Conservation (phyloP, 2,888 invertebrate species). For the Stictocephala bisonia region DNA sequence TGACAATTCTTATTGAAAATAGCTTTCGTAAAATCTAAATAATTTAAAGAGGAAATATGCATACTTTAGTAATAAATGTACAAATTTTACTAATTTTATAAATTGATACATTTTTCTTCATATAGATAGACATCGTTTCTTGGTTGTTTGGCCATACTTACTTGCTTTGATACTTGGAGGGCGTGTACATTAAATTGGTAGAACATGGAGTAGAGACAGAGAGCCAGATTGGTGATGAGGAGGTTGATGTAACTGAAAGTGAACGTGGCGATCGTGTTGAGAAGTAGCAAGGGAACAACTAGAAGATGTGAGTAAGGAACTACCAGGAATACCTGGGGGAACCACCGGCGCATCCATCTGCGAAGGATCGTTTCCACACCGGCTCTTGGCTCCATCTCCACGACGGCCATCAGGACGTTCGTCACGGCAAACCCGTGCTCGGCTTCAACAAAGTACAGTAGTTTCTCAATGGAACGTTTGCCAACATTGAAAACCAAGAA, state of each 20-base stretch:
- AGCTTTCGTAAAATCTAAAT: too few relatives aligned
- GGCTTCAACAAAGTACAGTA: background rate
- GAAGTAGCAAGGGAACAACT: background rate
- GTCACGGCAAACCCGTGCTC: conserved; percentile 17
- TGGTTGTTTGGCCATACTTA: background rate
- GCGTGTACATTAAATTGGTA: background rate
- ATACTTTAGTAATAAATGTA: too few relatives aligned
- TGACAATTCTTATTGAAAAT: too few relatives aligned
- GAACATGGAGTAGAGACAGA: conserved; percentile 12
- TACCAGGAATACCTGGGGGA: conserved; percentile 12
- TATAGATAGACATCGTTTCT: too few relatives aligned
- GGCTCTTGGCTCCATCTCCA: background rate
- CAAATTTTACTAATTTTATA: too few relatives aligned
- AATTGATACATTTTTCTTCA: too few relatives aligned
- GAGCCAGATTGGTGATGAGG: conserved; percentile 8
- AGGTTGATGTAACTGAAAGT: conserved; percentile 25
- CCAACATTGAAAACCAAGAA: too few relatives aligned
- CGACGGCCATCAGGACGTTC: background rate
- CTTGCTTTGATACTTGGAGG: background rate
- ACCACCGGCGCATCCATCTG: conserved; percentile 3
- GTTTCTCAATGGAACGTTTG: too few relatives aligned
- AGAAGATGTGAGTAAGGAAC: background rate
- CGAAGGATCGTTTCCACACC: too few relatives aligned
- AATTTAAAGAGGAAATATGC: too few relatives aligned
- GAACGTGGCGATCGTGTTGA: conserved; percentile 19